These are phyloP conservation scores for Hydrotaea diabolus DNA, from an alignment of 2,888 invertebrate species.

Conservation along the genomic window DNA sequence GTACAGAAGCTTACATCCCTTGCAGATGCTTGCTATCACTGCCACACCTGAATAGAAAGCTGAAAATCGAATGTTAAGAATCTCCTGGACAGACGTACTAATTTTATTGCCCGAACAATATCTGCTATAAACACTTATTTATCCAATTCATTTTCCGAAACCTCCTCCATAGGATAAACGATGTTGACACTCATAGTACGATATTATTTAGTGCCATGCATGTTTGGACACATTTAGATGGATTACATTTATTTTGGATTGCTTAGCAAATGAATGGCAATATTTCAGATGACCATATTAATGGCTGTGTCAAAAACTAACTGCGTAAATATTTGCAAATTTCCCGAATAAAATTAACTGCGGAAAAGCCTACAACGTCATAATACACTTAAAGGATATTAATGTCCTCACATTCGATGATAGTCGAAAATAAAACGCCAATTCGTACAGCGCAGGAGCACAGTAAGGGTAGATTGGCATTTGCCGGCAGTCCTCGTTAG, in stretches of 20 bases:
- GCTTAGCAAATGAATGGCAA: background rate
- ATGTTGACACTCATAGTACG: background rate
- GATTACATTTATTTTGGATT: background rate
- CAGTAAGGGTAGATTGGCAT: conserved; percentile 48
- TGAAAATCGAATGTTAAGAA: too few relatives aligned
- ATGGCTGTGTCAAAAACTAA: conserved; percentile 10
- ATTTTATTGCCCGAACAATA: background rate
- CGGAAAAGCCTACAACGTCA: conserved; percentile 46
- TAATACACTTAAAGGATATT: conserved; percentile 55
- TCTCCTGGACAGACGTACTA: background rate
- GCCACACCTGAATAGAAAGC: too few relatives aligned
- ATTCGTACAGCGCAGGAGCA: conserved; percentile 9
- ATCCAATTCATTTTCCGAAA: background rate
- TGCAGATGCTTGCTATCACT: too few relatives aligned
- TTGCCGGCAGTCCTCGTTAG: conserved; percentile 18
- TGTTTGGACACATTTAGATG: conserved; percentile 1
- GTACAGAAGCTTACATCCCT: too few relatives aligned
- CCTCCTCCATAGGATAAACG: background rate
- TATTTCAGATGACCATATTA: background rate
- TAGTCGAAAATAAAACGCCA: conserved; percentile 19
- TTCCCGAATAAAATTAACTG: conserved; percentile 1
- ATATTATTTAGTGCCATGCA: background rate
- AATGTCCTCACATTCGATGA: conserved; percentile 50
- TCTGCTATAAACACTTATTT: too few relatives aligned
- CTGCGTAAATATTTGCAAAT: conserved; percentile 50